Percentiles rank a stretch among this genome's conserved stretches.
phyloP scores from a whole-genome alignment of 2,888 invertebrate genomes.

The Brachylomia viminalis region DNA sequence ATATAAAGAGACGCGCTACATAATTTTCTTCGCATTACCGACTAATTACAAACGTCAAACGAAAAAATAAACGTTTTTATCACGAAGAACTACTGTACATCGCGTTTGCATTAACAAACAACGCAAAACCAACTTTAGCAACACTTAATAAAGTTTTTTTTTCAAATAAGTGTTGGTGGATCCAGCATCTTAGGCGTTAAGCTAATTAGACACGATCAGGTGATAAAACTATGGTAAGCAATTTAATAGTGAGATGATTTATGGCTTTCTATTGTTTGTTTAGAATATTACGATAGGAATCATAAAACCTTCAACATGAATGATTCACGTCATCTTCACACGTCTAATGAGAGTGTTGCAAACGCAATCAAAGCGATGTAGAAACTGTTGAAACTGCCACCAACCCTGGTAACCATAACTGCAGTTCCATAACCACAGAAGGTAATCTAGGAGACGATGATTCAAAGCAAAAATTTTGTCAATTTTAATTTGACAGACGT shows the following conservation, averaged over 20 bases:
- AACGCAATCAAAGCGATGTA: not conserved
- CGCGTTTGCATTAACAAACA: slow-evolving; percentile 5
- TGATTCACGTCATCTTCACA: slow-evolving; percentile 23
- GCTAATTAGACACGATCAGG: slow-evolving; percentile 61
- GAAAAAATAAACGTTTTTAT: slow-evolving; percentile 66
- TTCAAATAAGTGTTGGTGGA: not conserved
- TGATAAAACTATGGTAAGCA: slow-evolving; percentile 56
- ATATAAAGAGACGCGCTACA: slow-evolving; percentile 72
- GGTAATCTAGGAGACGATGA: not conserved
- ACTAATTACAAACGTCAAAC: slow-evolving; percentile 78
- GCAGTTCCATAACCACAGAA: not conserved
- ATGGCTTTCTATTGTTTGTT: slow-evolving; percentile 56
- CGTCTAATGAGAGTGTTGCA: not conserved
- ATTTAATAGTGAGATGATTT: slow-evolving; percentile 52
- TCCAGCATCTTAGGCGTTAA: slow-evolving; percentile 45
- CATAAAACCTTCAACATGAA: slow-evolving; percentile 33
- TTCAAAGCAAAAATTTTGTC: not conserved
- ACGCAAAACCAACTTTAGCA: slow-evolving; percentile 10
- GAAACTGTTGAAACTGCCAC: not conserved
- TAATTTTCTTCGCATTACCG: slow-evolving; percentile 81
- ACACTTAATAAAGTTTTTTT: slow-evolving; percentile 15
- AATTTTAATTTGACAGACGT: no score
- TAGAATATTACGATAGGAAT: slow-evolving; percentile 34
- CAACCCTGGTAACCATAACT: not conserved
- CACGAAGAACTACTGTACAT: slow-evolving; percentile 54